Base-by-base conservation (phyloP, 2,113 vertebrate species). In the Mobula hypostoma region DNA sequence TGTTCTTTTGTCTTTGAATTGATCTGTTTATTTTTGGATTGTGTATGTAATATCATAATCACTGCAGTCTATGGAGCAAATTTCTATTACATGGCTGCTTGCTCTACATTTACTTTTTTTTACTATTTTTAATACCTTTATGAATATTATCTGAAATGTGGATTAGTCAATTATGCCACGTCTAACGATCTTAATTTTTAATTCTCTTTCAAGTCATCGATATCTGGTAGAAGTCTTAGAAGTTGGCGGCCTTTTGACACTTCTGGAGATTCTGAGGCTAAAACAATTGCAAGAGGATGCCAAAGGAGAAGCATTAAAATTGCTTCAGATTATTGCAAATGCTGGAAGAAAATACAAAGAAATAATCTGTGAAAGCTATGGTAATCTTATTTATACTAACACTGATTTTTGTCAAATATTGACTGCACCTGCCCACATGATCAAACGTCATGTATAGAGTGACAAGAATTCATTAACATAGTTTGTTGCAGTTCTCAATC, bases 211-310 rank as follows among this genome's bases (percentile, higher is more conserved):
- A 98, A 48, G 98, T 94, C 96, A 96, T 95, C 97, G 96, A 61
- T 98, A 98, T 95, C 94, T 98, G 83, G 94, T 94, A 63, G 97
- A 98, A 96, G 98, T 99, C 95, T 95, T 98, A 95, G 97, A 98
- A 95, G 96, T 97, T 0, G 96, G 98, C 91, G 97, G 97, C 1
- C 95, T 97, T 93, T 95, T 97, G 94, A 98, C 97, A 40, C 96
- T 98, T 48, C 95, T 98, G 95, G 97, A 98, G 96, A 97, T 98
- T 95, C 95, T 98, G 94, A 96, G 95, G 32, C 95, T 97, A 95
- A 95, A 95, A 48, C 96, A 96, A 72, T 95, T 95, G 94, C 97
- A 95, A 94, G 97, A 98, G 3, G 96, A 97, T 56, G 95, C 97
- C 94, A 98, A 98, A 95, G 95, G 94, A 9, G 96, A 97, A 94